Percentiles rank a stretch among this genome's conserved stretches.
phyloP scores from a whole-genome alignment of 1,140 invertebrate species.

The Goniozus legneri region DNA sequence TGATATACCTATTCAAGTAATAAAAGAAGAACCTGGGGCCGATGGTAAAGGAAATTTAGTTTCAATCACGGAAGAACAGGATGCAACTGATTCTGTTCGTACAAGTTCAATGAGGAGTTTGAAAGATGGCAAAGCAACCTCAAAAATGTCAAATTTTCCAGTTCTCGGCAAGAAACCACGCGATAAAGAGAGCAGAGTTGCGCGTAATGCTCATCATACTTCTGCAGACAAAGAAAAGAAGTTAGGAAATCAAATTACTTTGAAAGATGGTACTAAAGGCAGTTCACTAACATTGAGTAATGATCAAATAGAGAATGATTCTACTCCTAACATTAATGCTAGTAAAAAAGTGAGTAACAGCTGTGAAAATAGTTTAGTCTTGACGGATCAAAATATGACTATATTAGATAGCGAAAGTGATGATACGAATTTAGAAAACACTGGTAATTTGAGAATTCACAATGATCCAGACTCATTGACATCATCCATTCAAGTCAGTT shows the following conservation, averaged over 20 bases:
- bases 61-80: conserved; percentile 45
- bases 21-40: conserved; percentile 36
- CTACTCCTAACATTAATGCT: conserved; percentile 24
- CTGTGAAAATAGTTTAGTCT: conserved; percentile 30
- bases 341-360: conserved; percentile 39
- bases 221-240: conserved; percentile 41
- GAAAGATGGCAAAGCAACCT: conserved; percentile 34
- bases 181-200: conserved; percentile 37
- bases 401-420: conserved; percentile 30
- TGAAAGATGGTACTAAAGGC: conserved; percentile 37
- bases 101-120: conserved; percentile 39
- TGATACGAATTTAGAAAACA: conserved; percentile 33
- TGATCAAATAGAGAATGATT: conserved; percentile 30
- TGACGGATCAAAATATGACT: conserved; percentile 34
- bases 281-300: conserved; percentile 35
- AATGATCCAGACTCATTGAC: conserved; percentile 39
- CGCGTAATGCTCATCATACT: conserved; percentile 35
- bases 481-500: conserved; percentile 45
- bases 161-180: conserved; percentile 37
- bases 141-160: conserved; percentile 35
- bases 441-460: conserved; percentile 32
- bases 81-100: conserved; percentile 31
- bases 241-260: conserved; percentile 26
- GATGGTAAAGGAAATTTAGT: conserved; percentile 43
- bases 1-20: conserved; percentile 50